Base-by-base conservation (phyloP, 2,888 invertebrate species). In the Plebejus melissa region DNA sequence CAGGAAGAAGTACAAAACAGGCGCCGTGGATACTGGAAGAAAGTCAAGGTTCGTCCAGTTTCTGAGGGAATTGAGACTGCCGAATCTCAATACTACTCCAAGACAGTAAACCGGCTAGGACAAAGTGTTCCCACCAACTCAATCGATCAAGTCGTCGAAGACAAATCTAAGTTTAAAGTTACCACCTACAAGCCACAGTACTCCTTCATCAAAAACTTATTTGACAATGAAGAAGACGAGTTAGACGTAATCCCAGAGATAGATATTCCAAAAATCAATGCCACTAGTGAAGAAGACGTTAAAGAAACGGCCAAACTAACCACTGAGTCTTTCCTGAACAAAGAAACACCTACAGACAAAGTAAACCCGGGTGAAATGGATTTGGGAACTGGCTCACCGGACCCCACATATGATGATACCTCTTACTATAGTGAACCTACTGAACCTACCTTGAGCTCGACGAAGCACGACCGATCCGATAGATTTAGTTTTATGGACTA, bases 1-100 rank as follows among this genome's bases (percentile, higher is more conserved):
- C 84, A 92, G 90, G 87, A 87, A 79, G 85, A 86, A 78, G 81
- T 83, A 76, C 88, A 87, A 79, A 82, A 83, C 74, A 89, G 94
- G 77, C 94, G 96, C 77, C 95, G 96, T 78, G 96, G 97, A 75
- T 95, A 96, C 82, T 97, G 97, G 95, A 96, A 96, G 82, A 95
- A 96, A 79, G 95, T 96, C 0, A 95, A 96, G 79, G 95, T 95
- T 41, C 94, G 94, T 71, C 94, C 95, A 4, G 88, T 87, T 11
- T 83, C 89, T 4, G 97, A 97, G 85, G 94, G 95, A 38, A 95
- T 97, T 74, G 97, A 97, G 83, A 95, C 95, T 0, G 97, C 97
- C 0, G 97, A 97, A 86, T 97, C 97, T 0, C 97, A 97, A 86
- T 92, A 91, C 82, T 94, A 93, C 81, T 79, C 86, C 3, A 96